phyloP scores from a whole-genome alignment of 2,113 vertebrate genomes.

The Petrocephalus zakoni region DNA sequence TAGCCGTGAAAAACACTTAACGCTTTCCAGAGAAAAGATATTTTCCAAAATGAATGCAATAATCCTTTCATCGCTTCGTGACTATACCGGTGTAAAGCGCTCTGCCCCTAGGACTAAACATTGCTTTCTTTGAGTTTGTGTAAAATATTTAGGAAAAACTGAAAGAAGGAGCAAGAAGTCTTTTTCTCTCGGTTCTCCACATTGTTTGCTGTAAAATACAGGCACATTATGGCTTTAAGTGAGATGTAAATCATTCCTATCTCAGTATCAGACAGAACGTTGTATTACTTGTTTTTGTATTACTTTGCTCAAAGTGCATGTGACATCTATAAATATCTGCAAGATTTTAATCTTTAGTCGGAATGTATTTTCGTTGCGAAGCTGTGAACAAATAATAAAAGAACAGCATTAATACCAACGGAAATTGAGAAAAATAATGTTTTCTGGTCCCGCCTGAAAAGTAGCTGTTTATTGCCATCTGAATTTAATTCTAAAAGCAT shows the following conservation, averaged over 20 bases:
- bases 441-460: background rate
- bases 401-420: background rate
- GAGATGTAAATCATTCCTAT: background rate
- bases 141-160: conserved; percentile 16
- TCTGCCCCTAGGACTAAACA: background rate
- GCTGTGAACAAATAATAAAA: background rate
- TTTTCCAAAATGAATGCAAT: background rate
- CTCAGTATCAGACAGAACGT: background rate
- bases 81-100: background rate
- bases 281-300: background rate
- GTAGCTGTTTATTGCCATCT: background rate
- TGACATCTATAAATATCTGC: background rate
- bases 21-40: background rate
- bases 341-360: background rate
- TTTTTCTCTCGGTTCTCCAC: background rate
- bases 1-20: background rate
- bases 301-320: background rate
- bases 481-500: background rate
- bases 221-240: background rate
- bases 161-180: background rate
- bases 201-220: background rate
- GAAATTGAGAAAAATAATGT: background rate
- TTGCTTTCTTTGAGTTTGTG: background rate
- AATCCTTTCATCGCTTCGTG: background rate
- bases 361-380: background rate